Conservation (phyloP, 2,797 vertebrate genomes). For the Leptatherina wallacei region DNA sequence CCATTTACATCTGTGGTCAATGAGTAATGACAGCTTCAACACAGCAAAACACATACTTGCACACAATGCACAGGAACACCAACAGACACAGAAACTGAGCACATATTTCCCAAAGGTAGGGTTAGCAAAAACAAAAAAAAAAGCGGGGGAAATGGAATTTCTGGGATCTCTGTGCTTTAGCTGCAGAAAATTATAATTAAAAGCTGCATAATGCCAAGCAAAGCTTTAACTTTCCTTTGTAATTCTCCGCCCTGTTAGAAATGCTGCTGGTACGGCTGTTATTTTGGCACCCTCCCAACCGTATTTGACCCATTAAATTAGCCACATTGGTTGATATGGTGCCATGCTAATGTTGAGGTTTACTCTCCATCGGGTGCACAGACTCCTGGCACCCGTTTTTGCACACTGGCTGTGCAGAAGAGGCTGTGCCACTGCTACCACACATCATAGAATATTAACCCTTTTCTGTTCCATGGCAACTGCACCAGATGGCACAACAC, state of each 20-base stretch:
- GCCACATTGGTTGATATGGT: slow-evolving; percentile 81
- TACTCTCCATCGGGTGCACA: slow-evolving; percentile 81
- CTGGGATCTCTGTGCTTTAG: slow-evolving; percentile 26
- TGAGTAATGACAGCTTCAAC: slow-evolving; percentile 79
- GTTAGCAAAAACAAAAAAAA: slow-evolving; percentile 30
- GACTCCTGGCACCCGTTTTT: slow-evolving; percentile 79
- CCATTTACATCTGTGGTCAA: slow-evolving; percentile 85
- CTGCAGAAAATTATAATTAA: slow-evolving; percentile 57
- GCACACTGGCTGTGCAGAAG: slow-evolving; percentile 75
- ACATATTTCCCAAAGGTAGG: slow-evolving; percentile 50
- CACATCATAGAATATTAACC: slow-evolving; percentile 91
- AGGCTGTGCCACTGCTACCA: slow-evolving; percentile 83
- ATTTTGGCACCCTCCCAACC: slow-evolving; percentile 80
- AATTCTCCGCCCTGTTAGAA: slow-evolving; percentile 61
- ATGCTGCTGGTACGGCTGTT: slow-evolving; percentile 74
- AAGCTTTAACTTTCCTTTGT: slow-evolving; percentile 63
- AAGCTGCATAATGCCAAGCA: slow-evolving; percentile 50
- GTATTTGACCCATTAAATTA: slow-evolving; percentile 86
- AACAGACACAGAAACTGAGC: slow-evolving; percentile 34
- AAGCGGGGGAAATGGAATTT: slow-evolving; percentile 32
- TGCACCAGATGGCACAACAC: slow-evolving; percentile 86
- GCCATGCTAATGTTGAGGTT: slow-evolving; percentile 81
- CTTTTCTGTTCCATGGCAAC: slow-evolving; percentile 87
- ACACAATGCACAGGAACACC: slow-evolving; percentile 44
- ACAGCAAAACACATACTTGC: slow-evolving; percentile 63